Evolutionary conservation across 2,113 vertebrate genomes (phyloP).

Genomic region (Okapia johnstoni): DNA sequence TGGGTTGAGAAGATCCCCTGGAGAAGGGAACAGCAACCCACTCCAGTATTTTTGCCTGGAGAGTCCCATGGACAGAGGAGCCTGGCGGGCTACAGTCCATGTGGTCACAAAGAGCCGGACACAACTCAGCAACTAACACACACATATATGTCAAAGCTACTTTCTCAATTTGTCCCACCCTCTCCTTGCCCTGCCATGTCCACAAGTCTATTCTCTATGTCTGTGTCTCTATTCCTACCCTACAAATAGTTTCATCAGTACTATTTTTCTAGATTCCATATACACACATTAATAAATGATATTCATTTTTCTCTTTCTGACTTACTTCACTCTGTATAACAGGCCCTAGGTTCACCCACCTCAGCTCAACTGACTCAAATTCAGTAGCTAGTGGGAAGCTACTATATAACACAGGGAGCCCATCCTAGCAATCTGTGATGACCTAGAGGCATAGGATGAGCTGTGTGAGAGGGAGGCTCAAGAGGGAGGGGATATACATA

Average conservation of each 20-base stretch:
- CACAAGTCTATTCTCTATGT: not conserved
- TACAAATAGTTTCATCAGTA: not conserved
- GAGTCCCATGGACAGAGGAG: not conserved
- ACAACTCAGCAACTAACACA: not conserved
- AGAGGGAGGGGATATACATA: not conserved
- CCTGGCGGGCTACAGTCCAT: not conserved
- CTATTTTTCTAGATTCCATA: not conserved
- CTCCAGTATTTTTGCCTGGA: not conserved
- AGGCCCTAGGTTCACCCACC: not conserved
- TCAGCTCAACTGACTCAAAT: not conserved
- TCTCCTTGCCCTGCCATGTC: not conserved
- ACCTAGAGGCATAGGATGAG: not conserved
- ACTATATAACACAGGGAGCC: not conserved
- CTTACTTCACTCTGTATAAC: not conserved
- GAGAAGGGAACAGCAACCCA: not conserved
- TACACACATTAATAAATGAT: not conserved
- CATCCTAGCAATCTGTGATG: not conserved
- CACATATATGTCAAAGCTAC: not conserved
- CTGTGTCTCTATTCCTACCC: not conserved
- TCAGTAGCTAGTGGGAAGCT: not conserved
- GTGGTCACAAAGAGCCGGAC: not conserved
- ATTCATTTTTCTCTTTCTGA: not conserved
- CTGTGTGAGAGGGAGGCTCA: not conserved
- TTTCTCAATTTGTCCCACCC: not conserved
- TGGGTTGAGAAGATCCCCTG: not conserved